Evolutionary conservation across 2,113 vertebrate species (phyloP).

Genomic region (Benthochromis sp.): DNA sequence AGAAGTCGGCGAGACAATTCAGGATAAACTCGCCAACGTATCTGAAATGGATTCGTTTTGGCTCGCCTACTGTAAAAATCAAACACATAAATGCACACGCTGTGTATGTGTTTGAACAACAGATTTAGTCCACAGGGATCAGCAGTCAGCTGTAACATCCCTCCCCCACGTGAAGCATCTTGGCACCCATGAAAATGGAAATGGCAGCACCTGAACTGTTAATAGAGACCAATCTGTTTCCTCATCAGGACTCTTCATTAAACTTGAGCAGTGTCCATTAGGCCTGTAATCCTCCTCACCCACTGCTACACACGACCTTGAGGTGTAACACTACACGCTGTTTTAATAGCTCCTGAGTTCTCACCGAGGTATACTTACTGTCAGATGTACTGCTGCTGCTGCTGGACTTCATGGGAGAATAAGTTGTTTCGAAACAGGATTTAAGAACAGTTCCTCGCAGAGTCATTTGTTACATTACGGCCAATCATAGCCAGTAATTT

Average conservation of each 20-base stretch:
- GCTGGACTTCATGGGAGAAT: neutral
- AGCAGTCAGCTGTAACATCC: slow-evolving; percentile 31
- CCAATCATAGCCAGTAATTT: slow-evolving; percentile 17
- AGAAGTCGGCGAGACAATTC: neutral
- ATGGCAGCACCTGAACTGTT: slow-evolving; percentile 42
- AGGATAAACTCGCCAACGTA: neutral
- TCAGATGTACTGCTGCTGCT: neutral
- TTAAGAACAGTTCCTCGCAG: neutral
- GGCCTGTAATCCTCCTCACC: slow-evolving; percentile 35
- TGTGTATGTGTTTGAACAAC: neutral
- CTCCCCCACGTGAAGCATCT: neutral
- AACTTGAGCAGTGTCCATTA: slow-evolving; percentile 48
- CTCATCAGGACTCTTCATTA: slow-evolving; percentile 58
- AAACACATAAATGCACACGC: neutral
- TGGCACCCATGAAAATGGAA: slow-evolving; percentile 49
- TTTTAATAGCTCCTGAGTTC: slow-evolving; percentile 15
- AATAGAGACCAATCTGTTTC: slow-evolving; percentile 32
- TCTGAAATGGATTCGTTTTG: neutral
- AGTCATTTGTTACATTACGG: neutral
- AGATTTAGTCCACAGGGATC: slow-evolving; percentile 14
- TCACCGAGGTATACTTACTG: neutral
- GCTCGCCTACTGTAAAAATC: neutral
- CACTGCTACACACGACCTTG: slow-evolving; percentile 37
- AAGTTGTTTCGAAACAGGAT: neutral
- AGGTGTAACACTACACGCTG: slow-evolving; percentile 14